Evolutionary conservation across 2,888 invertebrate genomes (phyloP).

Genomic region (Aleiodes leptofemur): DNA sequence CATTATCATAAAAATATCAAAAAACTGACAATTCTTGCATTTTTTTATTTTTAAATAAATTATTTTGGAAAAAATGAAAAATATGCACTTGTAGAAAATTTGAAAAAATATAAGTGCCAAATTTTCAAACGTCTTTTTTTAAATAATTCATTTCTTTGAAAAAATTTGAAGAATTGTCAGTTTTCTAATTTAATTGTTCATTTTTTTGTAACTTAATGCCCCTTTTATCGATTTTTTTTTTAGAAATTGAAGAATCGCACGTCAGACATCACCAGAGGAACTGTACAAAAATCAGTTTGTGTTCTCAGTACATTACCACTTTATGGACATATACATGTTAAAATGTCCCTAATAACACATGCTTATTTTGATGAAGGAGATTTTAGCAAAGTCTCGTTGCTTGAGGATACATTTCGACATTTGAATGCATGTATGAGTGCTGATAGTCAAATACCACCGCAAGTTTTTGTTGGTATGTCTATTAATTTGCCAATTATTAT

Average conservation of each 20-base stretch:
- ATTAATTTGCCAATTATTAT: too few species aligned
- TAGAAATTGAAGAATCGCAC: constrained; percentile 94
- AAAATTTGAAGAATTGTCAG: too few species aligned
- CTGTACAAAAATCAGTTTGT: constrained; percentile 98
- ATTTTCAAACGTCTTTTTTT: too few species aligned
- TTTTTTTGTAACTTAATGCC: background rate
- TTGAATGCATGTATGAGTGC: constrained; percentile 88
- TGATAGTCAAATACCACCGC: constrained; percentile 79
- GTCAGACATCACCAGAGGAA: constrained; percentile 96
- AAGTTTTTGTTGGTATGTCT: constrained; percentile 82
- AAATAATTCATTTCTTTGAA: too few species aligned
- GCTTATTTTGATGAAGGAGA: constrained; percentile 98
- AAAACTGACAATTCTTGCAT: too few species aligned
- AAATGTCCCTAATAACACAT: constrained; percentile 96
- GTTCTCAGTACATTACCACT: constrained; percentile 93
- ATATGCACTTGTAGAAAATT: too few species aligned
- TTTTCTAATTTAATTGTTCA: too few species aligned
- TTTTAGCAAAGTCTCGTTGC: constrained; percentile 89
- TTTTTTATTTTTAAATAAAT: too few species aligned
- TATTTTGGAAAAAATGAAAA: too few species aligned
- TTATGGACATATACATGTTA: constrained; percentile 96
- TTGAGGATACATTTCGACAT: constrained; percentile 95
- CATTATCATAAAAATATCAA: too few species aligned
- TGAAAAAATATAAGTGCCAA: too few species aligned
- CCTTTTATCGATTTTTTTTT: constrained; percentile 44